Evolutionary conservation across 2,113 vertebrate genomes (phyloP).

Genomic region (Microtus montanus): DNA sequence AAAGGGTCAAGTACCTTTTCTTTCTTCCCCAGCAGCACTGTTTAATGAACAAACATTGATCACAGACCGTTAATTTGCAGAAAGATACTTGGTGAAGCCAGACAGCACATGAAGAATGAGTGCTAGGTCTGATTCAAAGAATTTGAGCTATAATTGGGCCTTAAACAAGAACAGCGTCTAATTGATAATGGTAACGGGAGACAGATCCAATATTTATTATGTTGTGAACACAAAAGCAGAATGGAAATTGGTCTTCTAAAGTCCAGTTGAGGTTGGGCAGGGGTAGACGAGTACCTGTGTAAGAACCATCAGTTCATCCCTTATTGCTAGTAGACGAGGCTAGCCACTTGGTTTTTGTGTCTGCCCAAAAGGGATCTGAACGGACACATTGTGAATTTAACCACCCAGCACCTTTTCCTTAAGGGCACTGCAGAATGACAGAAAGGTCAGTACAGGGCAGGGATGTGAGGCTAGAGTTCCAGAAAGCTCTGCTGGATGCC

Average conservation of each 20-base stretch:
- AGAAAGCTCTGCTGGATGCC: background rate
- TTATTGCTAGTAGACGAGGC: background rate
- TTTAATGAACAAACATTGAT: background rate
- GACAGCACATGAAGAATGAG: background rate
- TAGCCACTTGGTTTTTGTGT: background rate
- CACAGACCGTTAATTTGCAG: background rate
- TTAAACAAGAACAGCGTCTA: background rate
- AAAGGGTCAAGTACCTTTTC: background rate
- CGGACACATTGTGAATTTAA: background rate
- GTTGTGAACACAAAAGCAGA: background rate
- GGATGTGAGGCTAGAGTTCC: background rate
- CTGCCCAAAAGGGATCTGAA: background rate
- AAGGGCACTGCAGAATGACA: background rate
- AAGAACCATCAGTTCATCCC: background rate
- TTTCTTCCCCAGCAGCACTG: background rate
- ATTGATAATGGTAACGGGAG: background rate
- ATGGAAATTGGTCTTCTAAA: background rate
- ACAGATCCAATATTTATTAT: background rate
- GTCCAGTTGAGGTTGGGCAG: background rate
- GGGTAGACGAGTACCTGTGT: background rate
- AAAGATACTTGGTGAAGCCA: slow-evolving; percentile 3
- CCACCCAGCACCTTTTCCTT: background rate
- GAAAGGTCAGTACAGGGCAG: background rate
- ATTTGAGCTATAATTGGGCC: background rate
- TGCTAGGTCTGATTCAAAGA: background rate